Conservation (phyloP, 92 coral and sea anemone genomes). For the Pocillopora grandis region DNA sequence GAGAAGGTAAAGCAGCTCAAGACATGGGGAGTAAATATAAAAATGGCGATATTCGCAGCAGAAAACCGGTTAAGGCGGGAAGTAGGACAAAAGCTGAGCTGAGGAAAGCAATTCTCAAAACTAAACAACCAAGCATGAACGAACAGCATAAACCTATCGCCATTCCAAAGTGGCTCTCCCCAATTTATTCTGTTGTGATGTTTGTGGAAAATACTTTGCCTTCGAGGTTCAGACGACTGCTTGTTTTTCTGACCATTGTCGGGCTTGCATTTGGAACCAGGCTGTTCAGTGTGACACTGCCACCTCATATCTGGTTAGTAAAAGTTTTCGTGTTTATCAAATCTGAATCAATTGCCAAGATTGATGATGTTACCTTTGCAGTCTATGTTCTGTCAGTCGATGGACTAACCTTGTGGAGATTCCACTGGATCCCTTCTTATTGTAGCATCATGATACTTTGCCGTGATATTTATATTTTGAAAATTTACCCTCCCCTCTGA, state of each 20-base stretch:
- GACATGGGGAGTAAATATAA: constrained; percentile 18
- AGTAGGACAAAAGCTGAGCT: constrained; percentile 20
- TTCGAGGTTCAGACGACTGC: constrained; percentile 28
- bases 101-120: not conserved
- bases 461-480: no score
- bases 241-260: constrained; percentile 57
- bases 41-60: constrained; percentile 50
- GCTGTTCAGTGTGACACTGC: constrained; percentile 66
- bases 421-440: no score
- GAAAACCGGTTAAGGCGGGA: constrained; percentile 33
- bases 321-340: not conserved
- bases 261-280: constrained; percentile 79
- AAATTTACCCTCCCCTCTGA: no score
- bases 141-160: not conserved
- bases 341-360: not conserved
- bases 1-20: constrained; percentile 1
- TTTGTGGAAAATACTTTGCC: not conserved
- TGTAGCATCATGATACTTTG: no score
- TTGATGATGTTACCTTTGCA: not conserved
- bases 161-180: constrained; percentile 12
- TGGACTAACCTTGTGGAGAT: no score
- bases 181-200: not conserved
- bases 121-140: constrained; percentile 11
- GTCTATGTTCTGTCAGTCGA: not conserved
- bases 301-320: constrained; percentile 93